Base-by-base conservation (phyloP, 1,140 invertebrate species). In the Drosophila murphyi region DNA sequence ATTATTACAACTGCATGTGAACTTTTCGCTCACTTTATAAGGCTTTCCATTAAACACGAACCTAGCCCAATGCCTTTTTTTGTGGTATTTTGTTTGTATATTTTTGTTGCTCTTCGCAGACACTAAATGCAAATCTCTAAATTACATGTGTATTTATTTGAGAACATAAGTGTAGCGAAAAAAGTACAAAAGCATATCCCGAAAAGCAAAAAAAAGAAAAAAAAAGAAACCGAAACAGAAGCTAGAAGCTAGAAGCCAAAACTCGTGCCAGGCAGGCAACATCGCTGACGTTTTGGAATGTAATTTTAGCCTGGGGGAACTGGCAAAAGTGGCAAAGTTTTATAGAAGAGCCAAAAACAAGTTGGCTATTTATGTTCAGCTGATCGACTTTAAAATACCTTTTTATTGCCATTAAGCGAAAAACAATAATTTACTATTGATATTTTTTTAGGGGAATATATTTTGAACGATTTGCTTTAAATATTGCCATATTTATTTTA, bases 141-240 rank as follows among this genome's bases (percentile, higher is more conserved):
- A 83, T 80, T 88, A 88, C 82, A 87, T 88, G 76, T 88, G 80
- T 74, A 88, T 88, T 82, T 87, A 76, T 87, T 77, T 88, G 43
- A 54, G 45, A 65, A 61, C 57, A 73, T 60, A 54, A 60, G 48
- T 39, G 55, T 39, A 50, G n/a, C 39, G 28, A 68, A 47, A 60
- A 47, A 45, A 31, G 37, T 29, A 31, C 37, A 43, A 8, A 29
- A 45, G 35, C 41, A 65, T 61, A 72, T 28, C 6, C 32, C 4
- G 45, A 29, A 43, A 70, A 70, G 79, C 48, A 41, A 45, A 68
- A 76, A 34, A 5, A 5, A 34, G 71, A 55, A 76, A 69, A 56
- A 61, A 20, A 20, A 20, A 20, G 20, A 20, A 20, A 20, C 20
- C 20, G 20, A 20, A 20, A 20, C 20, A 20, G 20, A 20, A 20